Conservation (phyloP, 2,888 invertebrate genomes). For the Heliconius aoede region DNA sequence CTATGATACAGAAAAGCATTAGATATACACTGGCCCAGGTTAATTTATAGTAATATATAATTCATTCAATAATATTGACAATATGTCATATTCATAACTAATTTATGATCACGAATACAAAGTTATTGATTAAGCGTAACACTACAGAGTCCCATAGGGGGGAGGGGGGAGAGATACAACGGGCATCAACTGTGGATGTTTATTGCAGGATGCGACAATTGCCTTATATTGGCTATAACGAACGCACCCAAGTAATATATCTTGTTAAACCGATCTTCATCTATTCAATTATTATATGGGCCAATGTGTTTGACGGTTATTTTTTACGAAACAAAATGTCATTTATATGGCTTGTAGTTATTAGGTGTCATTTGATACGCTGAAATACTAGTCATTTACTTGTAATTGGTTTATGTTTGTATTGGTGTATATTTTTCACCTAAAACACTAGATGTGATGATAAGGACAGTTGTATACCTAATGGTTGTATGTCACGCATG, state of each 20-base stretch:
- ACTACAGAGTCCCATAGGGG: slow-evolving; percentile 53
- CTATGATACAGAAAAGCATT: not conserved
- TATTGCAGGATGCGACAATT: slow-evolving; percentile 68
- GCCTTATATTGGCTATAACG: slow-evolving; percentile 71
- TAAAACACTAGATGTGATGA: not conserved
- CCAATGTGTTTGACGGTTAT: slow-evolving; percentile 39
- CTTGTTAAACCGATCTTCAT: slow-evolving; percentile 51
- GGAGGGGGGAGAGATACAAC: no score
- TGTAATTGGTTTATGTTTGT: slow-evolving; percentile 16
- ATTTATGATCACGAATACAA: slow-evolving; percentile 42
- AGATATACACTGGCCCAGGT: not conserved
- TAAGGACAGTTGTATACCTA: not conserved
- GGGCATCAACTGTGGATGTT: slow-evolving; percentile 45
- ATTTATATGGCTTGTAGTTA: slow-evolving; percentile 17
- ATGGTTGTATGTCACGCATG: not conserved
- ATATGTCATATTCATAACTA: slow-evolving; percentile 38
- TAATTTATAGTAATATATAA: not conserved
- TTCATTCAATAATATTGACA: slow-evolving; percentile 4
- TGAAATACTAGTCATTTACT: slow-evolving; percentile 3
- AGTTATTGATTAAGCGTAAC: slow-evolving; percentile 55
- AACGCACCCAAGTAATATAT: slow-evolving; percentile 61
- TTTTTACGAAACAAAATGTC: slow-evolving; percentile 28
- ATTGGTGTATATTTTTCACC: slow-evolving; percentile 4
- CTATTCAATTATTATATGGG: slow-evolving; percentile 49
- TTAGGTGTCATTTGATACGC: not conserved